A percentile compares a stretch with the other conserved stretches of the same genome.
Evolutionary conservation across 2,888 invertebrate species (phyloP).

Genomic region (Leucophenga montana): DNA sequence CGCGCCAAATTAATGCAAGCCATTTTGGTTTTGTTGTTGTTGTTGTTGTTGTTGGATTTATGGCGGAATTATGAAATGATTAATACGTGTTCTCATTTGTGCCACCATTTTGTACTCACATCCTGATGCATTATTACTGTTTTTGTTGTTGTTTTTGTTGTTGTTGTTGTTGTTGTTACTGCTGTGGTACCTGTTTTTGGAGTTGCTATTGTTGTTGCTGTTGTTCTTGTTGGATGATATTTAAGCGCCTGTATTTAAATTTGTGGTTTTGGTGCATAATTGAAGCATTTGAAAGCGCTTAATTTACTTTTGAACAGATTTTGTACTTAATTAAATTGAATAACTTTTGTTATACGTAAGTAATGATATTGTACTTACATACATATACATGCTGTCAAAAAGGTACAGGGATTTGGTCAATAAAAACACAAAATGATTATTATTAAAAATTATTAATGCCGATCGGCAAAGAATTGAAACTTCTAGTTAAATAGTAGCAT

Average conservation of each 20-base stretch:
- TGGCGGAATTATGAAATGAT: conserved; percentile 69
- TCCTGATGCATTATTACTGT: background rate
- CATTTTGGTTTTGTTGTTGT: conserved; percentile 40
- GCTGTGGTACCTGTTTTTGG: conserved; percentile 31
- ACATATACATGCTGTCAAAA: no score
- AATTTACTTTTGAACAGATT: conserved; percentile 12
- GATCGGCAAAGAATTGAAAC: no score
- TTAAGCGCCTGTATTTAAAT: conserved; percentile 24
- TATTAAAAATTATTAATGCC: no score
- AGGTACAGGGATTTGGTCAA: no score
- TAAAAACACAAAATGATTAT: no score
- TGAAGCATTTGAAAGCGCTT: conserved; percentile 16
- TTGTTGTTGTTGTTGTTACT: conserved; percentile 24
- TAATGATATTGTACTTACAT: no score
- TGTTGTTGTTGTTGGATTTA: conserved; percentile 67
- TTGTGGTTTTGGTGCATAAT: conserved; percentile 18
- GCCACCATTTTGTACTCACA: conserved; percentile 27
- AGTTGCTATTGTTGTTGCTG: conserved; percentile 35
- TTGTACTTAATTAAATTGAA: conserved; percentile 7
- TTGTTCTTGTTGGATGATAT: conserved; percentile 3
- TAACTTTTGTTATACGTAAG: background rate
- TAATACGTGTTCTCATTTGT: conserved; percentile 48
- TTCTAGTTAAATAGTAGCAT: no score
- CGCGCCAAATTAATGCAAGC: conserved; percentile 30
- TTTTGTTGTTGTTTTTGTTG: conserved; percentile 22